phyloP scores from a whole-genome alignment of 2,888 invertebrate species.

The Augiades crinisus region DNA sequence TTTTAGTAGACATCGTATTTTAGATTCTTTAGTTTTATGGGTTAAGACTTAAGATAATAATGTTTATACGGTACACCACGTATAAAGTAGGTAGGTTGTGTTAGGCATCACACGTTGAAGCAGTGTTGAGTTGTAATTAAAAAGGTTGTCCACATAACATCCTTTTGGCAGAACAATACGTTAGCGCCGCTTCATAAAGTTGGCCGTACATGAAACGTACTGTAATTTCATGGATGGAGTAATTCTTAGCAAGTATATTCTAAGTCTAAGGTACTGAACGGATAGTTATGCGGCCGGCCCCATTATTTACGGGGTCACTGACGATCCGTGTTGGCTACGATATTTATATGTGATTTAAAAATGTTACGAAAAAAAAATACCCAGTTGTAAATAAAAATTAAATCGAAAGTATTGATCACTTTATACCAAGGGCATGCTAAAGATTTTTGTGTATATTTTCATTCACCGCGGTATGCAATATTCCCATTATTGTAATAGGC shows the following conservation, averaged over 20 bases:
- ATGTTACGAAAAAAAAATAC: background rate
- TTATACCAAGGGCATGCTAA: too few relatives aligned
- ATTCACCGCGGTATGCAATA: too few relatives aligned
- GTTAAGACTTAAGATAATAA: background rate
- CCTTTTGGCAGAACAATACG: conserved; percentile 27
- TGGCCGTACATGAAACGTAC: background rate
- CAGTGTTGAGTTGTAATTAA: background rate
- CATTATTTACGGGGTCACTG: background rate
- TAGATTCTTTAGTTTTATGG: background rate
- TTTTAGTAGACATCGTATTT: background rate
- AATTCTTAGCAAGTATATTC: background rate
- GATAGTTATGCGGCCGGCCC: background rate
- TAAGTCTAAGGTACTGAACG: background rate
- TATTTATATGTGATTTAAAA: too few relatives aligned
- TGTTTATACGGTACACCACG: background rate
- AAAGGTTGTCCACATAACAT: conserved; percentile 26
- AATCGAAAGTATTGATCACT: too few relatives aligned
- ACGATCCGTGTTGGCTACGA: background rate
- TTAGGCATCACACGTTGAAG: background rate
- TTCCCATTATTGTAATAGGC: too few relatives aligned
- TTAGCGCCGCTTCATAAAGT: conserved; percentile 7
- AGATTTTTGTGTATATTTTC: too few relatives aligned
- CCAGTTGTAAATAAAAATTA: background rate
- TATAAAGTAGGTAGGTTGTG: background rate
- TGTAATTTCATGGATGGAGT: background rate